phyloP scores from a whole-genome alignment of 1,140 invertebrate genomes.

The Conopomorpha cramerella region DNA sequence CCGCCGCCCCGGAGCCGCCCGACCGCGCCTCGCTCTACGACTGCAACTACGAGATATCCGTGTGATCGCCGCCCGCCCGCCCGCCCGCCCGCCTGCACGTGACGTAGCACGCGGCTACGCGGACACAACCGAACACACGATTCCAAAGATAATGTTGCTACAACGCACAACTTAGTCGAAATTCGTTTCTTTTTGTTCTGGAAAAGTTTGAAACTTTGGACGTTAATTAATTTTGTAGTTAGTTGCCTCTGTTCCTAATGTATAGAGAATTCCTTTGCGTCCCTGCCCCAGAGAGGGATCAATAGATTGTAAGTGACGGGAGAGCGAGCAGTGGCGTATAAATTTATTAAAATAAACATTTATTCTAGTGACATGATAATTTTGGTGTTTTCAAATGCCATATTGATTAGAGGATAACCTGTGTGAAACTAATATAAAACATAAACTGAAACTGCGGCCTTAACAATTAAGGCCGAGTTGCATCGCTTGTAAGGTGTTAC shows the following conservation, averaged over 20 bases:
- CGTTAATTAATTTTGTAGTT: neutral
- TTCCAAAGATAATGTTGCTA: neutral
- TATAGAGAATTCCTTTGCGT: too few relatives aligned
- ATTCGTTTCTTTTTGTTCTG: neutral
- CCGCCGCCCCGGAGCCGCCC: conserved; percentile 68
- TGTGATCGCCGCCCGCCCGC: conserved; percentile 51
- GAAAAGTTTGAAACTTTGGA: neutral
- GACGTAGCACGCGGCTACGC: too few relatives aligned
- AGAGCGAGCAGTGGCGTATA: too few relatives aligned
- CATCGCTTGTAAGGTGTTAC: conserved; percentile 16
- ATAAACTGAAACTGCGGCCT: too few relatives aligned
- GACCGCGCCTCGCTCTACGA: conserved; percentile 90
- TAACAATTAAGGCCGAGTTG: conserved; percentile 8
- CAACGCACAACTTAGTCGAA: neutral
- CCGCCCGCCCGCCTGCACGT: too few relatives aligned
- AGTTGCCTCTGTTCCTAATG: neutral
- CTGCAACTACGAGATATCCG: conserved; percentile 95
- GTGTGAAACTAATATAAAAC: neutral
- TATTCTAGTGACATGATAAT: neutral
- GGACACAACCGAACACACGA: too few relatives aligned
- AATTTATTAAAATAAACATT: neutral
- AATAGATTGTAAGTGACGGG: too few relatives aligned
- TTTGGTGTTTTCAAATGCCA: conserved; percentile 7
- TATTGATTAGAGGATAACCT: neutral
- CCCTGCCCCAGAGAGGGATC: too few relatives aligned